Evolutionary conservation across 2,113 vertebrate genomes (phyloP).

Genomic region (Salvelinus alpinus): DNA sequence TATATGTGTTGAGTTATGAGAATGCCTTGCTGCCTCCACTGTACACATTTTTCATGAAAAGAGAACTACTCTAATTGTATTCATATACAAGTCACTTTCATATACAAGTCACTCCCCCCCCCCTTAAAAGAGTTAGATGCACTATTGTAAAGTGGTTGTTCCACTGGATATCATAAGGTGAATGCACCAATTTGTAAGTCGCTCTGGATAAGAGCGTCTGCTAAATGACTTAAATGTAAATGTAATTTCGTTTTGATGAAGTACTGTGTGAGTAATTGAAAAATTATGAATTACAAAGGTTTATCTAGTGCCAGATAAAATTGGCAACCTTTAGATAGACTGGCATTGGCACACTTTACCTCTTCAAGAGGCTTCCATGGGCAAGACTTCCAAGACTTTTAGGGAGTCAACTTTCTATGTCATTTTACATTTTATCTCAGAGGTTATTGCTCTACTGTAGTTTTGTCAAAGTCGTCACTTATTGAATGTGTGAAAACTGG

Average conservation of each 20-base stretch:
- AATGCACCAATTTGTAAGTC: too few species aligned
- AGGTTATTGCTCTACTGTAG: neutral
- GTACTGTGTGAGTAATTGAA: neutral
- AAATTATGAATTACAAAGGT: neutral
- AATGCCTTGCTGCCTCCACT: neutral
- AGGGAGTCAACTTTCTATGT: neutral
- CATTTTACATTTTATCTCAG: neutral
- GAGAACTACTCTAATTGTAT: neutral
- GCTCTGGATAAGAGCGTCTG: too few species aligned
- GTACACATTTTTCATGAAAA: neutral
- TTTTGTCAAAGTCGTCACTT: neutral
- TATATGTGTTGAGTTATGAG: slow-evolving; percentile 19
- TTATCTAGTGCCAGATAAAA: neutral
- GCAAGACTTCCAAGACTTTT: neutral
- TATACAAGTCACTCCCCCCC: too few species aligned
- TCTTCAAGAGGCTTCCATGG: neutral
- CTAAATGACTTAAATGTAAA: too few species aligned
- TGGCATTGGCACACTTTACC: neutral
- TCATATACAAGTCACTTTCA: neutral
- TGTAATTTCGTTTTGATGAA: neutral
- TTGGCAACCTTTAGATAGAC: neutral
- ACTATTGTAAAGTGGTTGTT: too few species aligned
- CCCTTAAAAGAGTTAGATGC: too few species aligned
- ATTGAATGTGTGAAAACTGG: neutral
- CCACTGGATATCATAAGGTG: too few species aligned